Evolutionary conservation across 1,140 invertebrate genomes (phyloP).

Genomic region (Pectinophora gossypiella): DNA sequence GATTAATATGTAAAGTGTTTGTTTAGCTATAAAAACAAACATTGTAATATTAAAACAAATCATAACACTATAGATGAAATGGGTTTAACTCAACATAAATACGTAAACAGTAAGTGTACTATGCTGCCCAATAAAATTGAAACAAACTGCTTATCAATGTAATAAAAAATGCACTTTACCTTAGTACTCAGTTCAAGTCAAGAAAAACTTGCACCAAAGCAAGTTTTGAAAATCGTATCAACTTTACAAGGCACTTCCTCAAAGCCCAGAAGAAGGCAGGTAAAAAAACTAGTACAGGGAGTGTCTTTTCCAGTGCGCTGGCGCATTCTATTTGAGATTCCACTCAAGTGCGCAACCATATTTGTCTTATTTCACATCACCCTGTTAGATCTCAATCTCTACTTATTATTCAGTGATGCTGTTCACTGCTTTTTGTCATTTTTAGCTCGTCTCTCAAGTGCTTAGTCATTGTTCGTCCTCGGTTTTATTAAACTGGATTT

Average conservation of each 20-base stretch:
- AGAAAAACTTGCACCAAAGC: too few relatives aligned
- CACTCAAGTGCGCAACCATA: constrained; percentile 49
- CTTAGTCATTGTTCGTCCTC: not conserved
- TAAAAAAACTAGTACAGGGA: constrained; percentile 34
- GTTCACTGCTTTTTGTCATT: constrained; percentile 33
- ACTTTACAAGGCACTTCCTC: constrained; percentile 13
- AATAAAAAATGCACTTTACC: too few relatives aligned
- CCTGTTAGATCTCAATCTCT: constrained; percentile 65
- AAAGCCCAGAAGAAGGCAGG: constrained; percentile 18
- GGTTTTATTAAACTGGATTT: too few relatives aligned
- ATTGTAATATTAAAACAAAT: too few relatives aligned
- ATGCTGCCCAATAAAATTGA: too few relatives aligned
- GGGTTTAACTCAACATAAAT: too few relatives aligned
- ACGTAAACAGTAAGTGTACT: too few relatives aligned
- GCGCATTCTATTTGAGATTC: constrained; percentile 51
- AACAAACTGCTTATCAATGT: too few relatives aligned
- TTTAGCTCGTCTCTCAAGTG: constrained; percentile 17
- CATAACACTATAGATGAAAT: too few relatives aligned
- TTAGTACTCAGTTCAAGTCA: too few relatives aligned
- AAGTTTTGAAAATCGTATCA: not conserved
- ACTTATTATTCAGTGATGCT: constrained; percentile 55
- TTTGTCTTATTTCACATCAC: constrained; percentile 68
- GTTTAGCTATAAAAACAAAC: too few relatives aligned
- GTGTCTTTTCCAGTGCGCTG: constrained; percentile 20
- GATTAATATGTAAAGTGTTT: too few relatives aligned